Percentiles rank a stretch among this genome's conserved stretches.
Evolutionary conservation across 2,888 invertebrate genomes (phyloP).

Genomic region (Digitonthophagus gazella): DNA sequence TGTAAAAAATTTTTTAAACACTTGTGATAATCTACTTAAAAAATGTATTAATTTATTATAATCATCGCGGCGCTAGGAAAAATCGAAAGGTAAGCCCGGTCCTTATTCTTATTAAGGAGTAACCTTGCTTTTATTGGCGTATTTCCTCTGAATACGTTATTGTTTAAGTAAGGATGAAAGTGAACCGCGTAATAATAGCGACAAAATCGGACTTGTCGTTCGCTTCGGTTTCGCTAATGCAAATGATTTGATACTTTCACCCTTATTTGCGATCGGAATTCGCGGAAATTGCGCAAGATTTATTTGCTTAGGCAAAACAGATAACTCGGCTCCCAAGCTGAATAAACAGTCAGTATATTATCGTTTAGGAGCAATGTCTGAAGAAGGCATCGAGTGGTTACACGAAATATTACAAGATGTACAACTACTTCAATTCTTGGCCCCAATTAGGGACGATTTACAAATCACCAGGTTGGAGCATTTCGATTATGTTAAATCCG

Average conservation of each 20-base stretch:
- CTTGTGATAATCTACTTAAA: slow-evolving; percentile 10
- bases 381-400: slow-evolving; percentile 74
- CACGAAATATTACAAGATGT: slow-evolving; percentile 84
- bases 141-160: slow-evolving; percentile 24
- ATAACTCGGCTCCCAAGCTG: not conserved
- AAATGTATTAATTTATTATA: slow-evolving; percentile 6
- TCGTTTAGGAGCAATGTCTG: slow-evolving; percentile 41
- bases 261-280: slow-evolving; percentile 23
- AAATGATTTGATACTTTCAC: slow-evolving; percentile 25
- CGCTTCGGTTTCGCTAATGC: not conserved
- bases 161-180: slow-evolving; percentile 11
- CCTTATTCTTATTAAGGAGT: slow-evolving; percentile 15
- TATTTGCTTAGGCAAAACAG: slow-evolving; percentile 6
- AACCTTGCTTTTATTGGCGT: slow-evolving; percentile 29
- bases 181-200: slow-evolving; percentile 8
- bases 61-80: not conserved
- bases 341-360: slow-evolving; percentile 8
- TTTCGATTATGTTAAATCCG: slow-evolving; percentile 95
- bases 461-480: slow-evolving; percentile 89
- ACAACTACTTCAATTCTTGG: slow-evolving; percentile 88
- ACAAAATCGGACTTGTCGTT: not conserved
- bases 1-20: not conserved
- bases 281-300: slow-evolving; percentile 20
- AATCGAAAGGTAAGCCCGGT: slow-evolving; percentile 9
- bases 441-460: slow-evolving; percentile 85